Evolutionary conservation across 2,888 invertebrate species (phyloP).

Genomic region (Rhyacophila evoluta): DNA sequence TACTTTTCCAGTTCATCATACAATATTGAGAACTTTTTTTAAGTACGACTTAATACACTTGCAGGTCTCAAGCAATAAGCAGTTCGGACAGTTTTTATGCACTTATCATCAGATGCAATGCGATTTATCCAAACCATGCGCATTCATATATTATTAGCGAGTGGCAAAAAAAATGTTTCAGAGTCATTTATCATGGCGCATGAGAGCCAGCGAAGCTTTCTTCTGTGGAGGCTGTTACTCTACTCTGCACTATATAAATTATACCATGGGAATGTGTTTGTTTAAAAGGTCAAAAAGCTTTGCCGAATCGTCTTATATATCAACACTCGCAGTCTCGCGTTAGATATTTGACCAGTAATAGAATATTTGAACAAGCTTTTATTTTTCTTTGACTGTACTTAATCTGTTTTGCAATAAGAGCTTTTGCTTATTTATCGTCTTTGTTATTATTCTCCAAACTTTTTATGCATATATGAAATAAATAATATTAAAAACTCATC

Average conservation of each 20-base stretch:
- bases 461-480: no score
- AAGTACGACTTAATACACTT: not conserved
- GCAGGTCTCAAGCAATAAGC: not conserved
- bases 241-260: constrained; percentile 32
- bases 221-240: constrained; percentile 36
- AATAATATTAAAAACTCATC: no score
- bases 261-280: constrained; percentile 48
- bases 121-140: not conserved
- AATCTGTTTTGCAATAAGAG: no score
- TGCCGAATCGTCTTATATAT: constrained; percentile 35
- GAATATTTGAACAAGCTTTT: no score
- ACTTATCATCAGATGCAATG: constrained; percentile 1
- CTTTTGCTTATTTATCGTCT: no score
- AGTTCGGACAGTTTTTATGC: constrained; percentile 11
- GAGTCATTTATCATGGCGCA: not conserved
- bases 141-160: constrained; percentile 1
- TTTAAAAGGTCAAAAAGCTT: constrained; percentile 41
- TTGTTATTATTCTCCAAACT: no score
- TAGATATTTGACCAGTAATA: not conserved
- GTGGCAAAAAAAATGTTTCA: not conserved
- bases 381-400: no score
- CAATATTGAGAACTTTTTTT: no score
- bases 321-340: constrained; percentile 10
- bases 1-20: no score
- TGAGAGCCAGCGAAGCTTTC: constrained; percentile 12